phyloP scores from a whole-genome alignment of 2,797 vertebrate genomes.

The Lithobates pipiens region DNA sequence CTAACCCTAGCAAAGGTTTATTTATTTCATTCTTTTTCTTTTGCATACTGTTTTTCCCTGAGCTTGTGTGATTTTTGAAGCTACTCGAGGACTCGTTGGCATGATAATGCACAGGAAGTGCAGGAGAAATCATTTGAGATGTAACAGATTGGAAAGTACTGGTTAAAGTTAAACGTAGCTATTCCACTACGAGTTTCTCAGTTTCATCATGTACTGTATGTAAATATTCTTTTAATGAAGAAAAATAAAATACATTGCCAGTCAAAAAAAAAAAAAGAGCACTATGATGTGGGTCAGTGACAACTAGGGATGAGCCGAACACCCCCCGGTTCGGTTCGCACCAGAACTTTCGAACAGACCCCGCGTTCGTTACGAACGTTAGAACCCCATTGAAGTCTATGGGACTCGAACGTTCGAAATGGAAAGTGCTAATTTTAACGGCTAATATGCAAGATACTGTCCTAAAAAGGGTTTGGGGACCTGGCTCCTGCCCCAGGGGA shows the following conservation, averaged over 20 bases:
- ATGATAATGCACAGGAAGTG: background rate
- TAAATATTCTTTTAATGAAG: slow-evolving; percentile 18
- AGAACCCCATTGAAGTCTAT: too few species aligned
- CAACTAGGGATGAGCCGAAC: too few species aligned
- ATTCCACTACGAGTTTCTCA: background rate
- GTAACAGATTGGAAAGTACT: slow-evolving; percentile 13
- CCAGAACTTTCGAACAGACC: too few species aligned
- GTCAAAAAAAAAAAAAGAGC: too few species aligned
- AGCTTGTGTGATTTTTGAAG: slow-evolving; percentile 28
- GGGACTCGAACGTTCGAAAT: too few species aligned
- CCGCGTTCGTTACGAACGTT: too few species aligned
- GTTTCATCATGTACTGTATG: background rate
- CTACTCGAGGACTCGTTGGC: slow-evolving; percentile 35
- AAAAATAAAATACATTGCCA: background rate
- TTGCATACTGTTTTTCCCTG: slow-evolving; percentile 43
- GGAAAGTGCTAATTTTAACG: too few species aligned
- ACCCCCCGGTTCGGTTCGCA: too few species aligned
- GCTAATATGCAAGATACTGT: too few species aligned
- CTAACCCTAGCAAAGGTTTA: slow-evolving; percentile 54
- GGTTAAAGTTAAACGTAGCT: background rate
- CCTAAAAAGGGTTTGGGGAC: too few species aligned
- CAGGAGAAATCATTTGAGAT: slow-evolving; percentile 15
- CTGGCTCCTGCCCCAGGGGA: too few species aligned
- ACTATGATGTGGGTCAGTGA: too few species aligned
- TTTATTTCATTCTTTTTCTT: slow-evolving; percentile 44